Evolutionary conservation across 2,888 invertebrate genomes (phyloP).

Genomic region (Conistra vaccinii): DNA sequence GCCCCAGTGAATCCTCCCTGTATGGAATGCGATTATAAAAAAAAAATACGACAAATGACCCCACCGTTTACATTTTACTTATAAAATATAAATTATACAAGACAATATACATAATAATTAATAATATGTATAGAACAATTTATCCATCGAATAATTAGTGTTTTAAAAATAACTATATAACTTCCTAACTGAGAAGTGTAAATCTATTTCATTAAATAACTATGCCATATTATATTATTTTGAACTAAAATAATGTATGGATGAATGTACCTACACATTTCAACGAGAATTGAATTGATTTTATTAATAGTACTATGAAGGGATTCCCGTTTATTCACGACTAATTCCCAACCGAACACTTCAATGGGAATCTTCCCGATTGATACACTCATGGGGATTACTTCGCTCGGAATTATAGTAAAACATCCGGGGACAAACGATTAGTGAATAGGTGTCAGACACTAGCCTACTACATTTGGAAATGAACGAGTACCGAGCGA

Average conservation of each 20-base stretch:
- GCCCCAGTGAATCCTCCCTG: conserved; percentile 68
- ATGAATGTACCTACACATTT: conserved; percentile 65
- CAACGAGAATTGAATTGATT: conserved; percentile 59
- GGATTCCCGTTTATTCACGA: conserved; percentile 14
- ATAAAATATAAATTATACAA: conserved; percentile 81
- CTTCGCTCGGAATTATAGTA: conserved; percentile 30
- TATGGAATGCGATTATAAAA: conserved; percentile 80
- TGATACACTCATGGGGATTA: conserved; percentile 3
- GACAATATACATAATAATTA: conserved; percentile 79
- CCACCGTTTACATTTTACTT: conserved; percentile 79
- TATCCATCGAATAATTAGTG: conserved; percentile 79
- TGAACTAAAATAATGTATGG: conserved; percentile 77
- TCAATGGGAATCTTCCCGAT: conserved; percentile 2
- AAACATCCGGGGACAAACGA: conserved; percentile 11
- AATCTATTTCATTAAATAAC: conserved; percentile 78
- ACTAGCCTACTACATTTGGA: conserved; percentile 27
- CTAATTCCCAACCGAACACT: conserved; percentile 20
- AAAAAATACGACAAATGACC: conserved; percentile 67
- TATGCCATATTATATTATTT: conserved; percentile 74
- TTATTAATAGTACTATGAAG: conserved; percentile 47
- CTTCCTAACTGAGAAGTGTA: conserved; percentile 81
- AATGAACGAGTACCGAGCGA: conserved; percentile 22
- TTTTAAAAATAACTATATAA: conserved; percentile 79
- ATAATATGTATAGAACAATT: conserved; percentile 77
- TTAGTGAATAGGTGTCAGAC: conserved; percentile 12